Conservation (phyloP, 2,797 vertebrate genomes). For the Buphagus erythrorhynchus region DNA sequence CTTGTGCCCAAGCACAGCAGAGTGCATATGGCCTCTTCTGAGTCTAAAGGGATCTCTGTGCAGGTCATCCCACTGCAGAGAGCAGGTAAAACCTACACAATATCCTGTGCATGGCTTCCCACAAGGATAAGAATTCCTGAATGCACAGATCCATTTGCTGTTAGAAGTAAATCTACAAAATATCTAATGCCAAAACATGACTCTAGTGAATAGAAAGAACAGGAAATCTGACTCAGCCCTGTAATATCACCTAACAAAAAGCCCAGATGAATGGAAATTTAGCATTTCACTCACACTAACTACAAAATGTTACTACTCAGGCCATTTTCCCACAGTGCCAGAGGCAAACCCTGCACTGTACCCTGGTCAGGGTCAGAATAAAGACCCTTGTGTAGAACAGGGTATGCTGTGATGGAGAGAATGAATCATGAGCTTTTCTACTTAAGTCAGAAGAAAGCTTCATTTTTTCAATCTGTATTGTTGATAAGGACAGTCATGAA, state of each 20-base stretch:
- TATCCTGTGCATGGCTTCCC: not conserved
- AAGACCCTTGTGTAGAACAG: not conserved
- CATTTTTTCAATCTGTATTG: not conserved
- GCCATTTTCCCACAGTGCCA: not conserved
- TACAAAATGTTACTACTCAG: not conserved
- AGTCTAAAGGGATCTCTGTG: not conserved
- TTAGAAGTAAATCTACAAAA: not conserved
- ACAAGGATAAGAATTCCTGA: not conserved
- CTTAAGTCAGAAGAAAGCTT: not conserved
- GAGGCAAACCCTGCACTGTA: not conserved
- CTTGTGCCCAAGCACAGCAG: not conserved
- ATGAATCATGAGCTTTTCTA: not conserved
- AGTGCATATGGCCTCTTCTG: fast-evolving
- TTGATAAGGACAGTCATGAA: not conserved
- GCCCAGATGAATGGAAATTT: not conserved
- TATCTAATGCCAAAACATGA: not conserved
- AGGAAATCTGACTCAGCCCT: conserved; percentile 16
- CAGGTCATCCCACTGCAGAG: not conserved
- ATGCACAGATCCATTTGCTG: not conserved
- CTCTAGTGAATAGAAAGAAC: not conserved
- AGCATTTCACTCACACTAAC: not conserved
- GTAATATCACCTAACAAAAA: not conserved
- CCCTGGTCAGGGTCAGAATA: not conserved
- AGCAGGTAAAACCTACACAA: not conserved
- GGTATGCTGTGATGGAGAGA: not conserved